Conservation (phyloP, 2,797 vertebrate genomes). For the Hydrocynus forskahlii region DNA sequence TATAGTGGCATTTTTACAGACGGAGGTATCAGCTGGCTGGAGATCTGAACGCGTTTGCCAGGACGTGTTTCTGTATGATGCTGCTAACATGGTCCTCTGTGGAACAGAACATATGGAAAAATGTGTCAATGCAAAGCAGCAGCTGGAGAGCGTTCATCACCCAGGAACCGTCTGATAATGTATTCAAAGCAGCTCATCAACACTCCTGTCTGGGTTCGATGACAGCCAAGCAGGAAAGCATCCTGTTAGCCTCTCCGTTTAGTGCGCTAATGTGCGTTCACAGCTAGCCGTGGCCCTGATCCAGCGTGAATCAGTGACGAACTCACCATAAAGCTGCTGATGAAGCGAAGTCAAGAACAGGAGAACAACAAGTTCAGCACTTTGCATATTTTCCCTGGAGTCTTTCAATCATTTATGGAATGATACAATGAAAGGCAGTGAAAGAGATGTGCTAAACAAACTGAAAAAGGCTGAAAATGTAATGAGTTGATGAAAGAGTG, state of each 20-base stretch:
- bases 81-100: not conserved
- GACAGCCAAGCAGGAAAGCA: not conserved
- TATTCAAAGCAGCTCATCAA: constrained; percentile 69
- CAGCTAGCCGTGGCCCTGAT: not conserved
- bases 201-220: constrained; percentile 66
- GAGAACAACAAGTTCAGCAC: not conserved
- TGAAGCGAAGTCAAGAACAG: not conserved
- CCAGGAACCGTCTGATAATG: constrained; percentile 2
- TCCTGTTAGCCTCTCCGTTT: not conserved
- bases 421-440: not conserved
- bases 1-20: not conserved
- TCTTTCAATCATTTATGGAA: not conserved
- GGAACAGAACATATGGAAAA: not conserved
- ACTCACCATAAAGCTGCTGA: not conserved
- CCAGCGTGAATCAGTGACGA: not conserved
- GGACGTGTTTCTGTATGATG: not conserved
- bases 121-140: not conserved
- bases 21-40: not conserved
- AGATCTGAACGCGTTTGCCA: not conserved
- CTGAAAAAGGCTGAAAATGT: too few relatives aligned
- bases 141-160: constrained; percentile 6
- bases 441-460: not conserved
- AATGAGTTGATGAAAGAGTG: not conserved
- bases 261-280: not conserved
- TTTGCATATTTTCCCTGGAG: not conserved